phyloP scores from a whole-genome alignment of 2,888 invertebrate genomes.

The Caenorhabditis afra region DNA sequence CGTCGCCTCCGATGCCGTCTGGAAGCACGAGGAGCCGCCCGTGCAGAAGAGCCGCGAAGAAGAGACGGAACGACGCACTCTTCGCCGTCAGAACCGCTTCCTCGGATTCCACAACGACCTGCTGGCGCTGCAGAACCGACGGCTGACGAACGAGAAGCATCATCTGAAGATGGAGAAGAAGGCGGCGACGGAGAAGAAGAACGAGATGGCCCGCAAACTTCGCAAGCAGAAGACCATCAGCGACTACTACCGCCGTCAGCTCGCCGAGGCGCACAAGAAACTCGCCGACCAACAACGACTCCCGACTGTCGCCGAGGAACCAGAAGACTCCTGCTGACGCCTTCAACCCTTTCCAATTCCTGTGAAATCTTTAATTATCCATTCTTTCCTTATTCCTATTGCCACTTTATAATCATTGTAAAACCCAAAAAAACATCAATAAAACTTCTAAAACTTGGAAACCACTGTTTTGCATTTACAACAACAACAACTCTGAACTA shows the following conservation, averaged over 20 bases:
- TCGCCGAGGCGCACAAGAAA: constrained; percentile 17
- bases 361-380: no score
- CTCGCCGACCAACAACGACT: no score
- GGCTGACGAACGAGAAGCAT: constrained; percentile 19
- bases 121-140: constrained; percentile 21
- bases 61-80: constrained; percentile 16
- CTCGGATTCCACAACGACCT: constrained; percentile 37
- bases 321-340: no score
- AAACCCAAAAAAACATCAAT: no score
- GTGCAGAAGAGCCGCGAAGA: neutral
- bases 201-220: constrained; percentile 19
- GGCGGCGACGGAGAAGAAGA: constrained; percentile 16
- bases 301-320: no score
- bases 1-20: neutral
- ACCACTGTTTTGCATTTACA: no score
- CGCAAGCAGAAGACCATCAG: constrained; percentile 36
- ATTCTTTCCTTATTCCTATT: no score
- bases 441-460: no score
- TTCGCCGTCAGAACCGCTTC: constrained; percentile 39
- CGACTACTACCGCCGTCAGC: constrained; percentile 34
- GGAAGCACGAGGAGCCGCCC: neutral
- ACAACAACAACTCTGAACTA: no score
- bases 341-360: no score
- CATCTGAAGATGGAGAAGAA: constrained; percentile 12
- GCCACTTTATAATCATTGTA: no score